phyloP scores from a whole-genome alignment of 1,140 invertebrate species.

The Sweltsa coloradensis region DNA sequence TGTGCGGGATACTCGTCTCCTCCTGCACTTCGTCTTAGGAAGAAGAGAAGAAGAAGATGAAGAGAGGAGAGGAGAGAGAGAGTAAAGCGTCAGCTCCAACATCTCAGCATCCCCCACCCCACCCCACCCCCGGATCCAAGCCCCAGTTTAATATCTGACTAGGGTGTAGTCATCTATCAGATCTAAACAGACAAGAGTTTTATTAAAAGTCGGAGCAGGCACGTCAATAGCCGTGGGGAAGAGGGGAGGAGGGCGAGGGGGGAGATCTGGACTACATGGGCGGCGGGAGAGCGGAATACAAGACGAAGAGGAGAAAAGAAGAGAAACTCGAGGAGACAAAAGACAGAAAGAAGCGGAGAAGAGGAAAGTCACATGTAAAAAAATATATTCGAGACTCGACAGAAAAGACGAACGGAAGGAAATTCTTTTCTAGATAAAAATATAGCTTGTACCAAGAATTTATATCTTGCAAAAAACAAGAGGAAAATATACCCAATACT shows the following conservation, averaged over 20 bases:
- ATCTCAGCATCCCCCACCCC: conserved; percentile 1
- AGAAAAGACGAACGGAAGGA: too few species aligned
- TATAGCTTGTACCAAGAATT: too few species aligned
- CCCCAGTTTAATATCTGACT: conserved; percentile 32
- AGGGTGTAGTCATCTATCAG: conserved; percentile 35
- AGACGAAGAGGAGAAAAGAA: not conserved
- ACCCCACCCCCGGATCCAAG: conserved; percentile 1
- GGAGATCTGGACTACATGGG: not conserved
- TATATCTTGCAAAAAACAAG: too few species aligned
- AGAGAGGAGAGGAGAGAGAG: not conserved
- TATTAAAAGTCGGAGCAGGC: conserved; percentile 31
- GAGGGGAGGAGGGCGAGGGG: conserved; percentile 3
- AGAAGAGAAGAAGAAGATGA: not conserved
- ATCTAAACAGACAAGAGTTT: conserved; percentile 33
- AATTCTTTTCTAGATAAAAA: too few species aligned
- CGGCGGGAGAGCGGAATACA: not conserved
- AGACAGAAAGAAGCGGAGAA: not conserved
- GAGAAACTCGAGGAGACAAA: not conserved
- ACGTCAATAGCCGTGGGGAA: conserved; percentile 27
- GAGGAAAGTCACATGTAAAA: too few species aligned
- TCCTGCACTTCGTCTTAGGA: too few species aligned
- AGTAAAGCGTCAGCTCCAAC: conserved; percentile 1
- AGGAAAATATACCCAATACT: too few species aligned
- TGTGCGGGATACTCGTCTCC: too few species aligned
- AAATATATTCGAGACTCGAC: too few species aligned